Evolutionary conservation across 1,140 invertebrate species (phyloP), one percentile per base, ranked within the genome.

Genomic region (Thaumatotibia leucotreta): DNA sequence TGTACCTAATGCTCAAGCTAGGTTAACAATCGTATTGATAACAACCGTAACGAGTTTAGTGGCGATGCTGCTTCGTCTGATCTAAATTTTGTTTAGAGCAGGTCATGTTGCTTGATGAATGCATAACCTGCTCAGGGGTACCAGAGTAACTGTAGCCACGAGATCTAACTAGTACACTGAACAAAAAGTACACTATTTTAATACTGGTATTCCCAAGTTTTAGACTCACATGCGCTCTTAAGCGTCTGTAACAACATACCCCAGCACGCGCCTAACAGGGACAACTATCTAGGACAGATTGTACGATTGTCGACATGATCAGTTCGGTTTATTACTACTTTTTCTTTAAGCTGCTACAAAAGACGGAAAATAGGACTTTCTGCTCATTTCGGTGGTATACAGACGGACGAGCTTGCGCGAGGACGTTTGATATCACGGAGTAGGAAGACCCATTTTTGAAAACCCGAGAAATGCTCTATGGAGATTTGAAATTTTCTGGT

Each of bases 11-110:
- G 73, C 73, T 75, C 77, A 69, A 69, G 69, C 68, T 66, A 66
- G 52, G 67, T 77, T 77, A 83, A 83, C 82, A 82, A 84, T 83
- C 73, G 74, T 68, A 73, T 74, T 74, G 69, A 74, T 82, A 83
- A 87, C 81, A 80, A 83, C 76, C 82, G 78, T 84, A 83, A 86
- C 83, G 78, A 80, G 81, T 73, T 70, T 74, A 76, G 52, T 68
- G 75, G 52, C 69, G 75, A 73, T 83, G 74, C 74, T 76, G 76
- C 80, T 85, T 69, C 76, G 75, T 75, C 74, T 75, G 79, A 76
- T 75, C 74, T 75, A 77, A 72, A 83, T 87, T 87, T 77, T 83
- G 70, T 81, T 67, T 67, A 58, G 67, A 58, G 14, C 52, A 45
- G 17, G 39, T 11, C 35, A 9, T 10, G 71, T n/a, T n/a, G n/a